A percentile compares a stretch with the other conserved stretches of the same genome.
Evolutionary conservation across 30 jellyfish, hydroid and myxozoan genomes (phyloP).

Genomic region (Rhopilema esculentum): DNA sequence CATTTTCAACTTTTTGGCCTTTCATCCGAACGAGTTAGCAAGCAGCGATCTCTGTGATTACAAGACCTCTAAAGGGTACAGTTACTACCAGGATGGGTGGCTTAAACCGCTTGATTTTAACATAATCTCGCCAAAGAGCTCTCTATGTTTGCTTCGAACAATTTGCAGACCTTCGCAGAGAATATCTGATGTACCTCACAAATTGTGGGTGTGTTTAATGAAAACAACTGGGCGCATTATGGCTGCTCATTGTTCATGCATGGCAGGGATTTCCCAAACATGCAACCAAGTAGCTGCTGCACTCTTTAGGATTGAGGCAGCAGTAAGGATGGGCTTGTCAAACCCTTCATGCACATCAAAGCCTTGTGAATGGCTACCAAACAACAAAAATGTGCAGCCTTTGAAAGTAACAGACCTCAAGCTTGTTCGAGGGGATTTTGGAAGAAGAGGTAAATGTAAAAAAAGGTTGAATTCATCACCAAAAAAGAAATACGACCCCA

Average conservation of each 20-base stretch:
- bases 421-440: conserved; percentile 28
- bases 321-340: conserved; percentile 43
- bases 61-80: conserved; percentile 45
- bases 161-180: conserved; percentile 18
- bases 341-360: conserved; percentile 65
- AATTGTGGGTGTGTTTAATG: conserved; percentile 32
- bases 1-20: conserved; percentile 22
- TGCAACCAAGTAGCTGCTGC: conserved; percentile 55
- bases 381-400: conserved; percentile 17
- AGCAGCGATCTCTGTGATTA: conserved; percentile 40
- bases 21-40: conserved; percentile 19
- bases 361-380: conserved; percentile 40
- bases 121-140: not conserved
- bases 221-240: conserved; percentile 22
- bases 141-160: not conserved
- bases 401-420: conserved; percentile 39
- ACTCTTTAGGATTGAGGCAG: conserved; percentile 38
- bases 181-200: conserved; percentile 33
- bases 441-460: conserved; percentile 8
- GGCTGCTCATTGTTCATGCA: conserved; percentile 33
- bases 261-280: conserved; percentile 30
- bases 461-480: conserved; percentile 32
- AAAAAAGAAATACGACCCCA: conserved; percentile 31
- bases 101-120: conserved; percentile 13
- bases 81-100: conserved; percentile 45